Evolutionary conservation across 2,888 invertebrate species (phyloP).

Genomic region (Calameuta pallipes): DNA sequence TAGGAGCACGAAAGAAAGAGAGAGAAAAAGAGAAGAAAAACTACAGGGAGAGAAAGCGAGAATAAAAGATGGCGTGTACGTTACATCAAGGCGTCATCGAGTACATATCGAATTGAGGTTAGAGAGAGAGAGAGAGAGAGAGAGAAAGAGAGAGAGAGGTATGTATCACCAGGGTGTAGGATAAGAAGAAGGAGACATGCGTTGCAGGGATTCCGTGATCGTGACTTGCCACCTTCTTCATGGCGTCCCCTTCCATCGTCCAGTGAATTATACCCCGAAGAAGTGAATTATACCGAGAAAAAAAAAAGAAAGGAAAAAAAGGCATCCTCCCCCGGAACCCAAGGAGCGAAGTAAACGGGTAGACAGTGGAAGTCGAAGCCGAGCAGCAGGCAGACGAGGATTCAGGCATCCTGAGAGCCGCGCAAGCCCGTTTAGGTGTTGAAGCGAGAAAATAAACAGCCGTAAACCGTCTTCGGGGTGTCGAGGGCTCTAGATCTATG

Average conservation of each 20-base stretch:
- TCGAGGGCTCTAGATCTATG: constrained; percentile 16
- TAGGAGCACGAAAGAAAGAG: constrained; percentile 13
- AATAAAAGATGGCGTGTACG: background rate
- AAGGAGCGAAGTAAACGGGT: background rate
- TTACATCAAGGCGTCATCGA: background rate
- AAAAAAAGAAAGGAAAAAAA: background rate
- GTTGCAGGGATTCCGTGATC: background rate
- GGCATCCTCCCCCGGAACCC: background rate
- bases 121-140: constrained; percentile 8
- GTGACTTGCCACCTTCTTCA: background rate
- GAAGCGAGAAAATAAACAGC: constrained; percentile 57
- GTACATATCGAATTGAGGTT: background rate
- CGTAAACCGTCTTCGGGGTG: constrained; percentile 8
- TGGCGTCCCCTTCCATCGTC: background rate
- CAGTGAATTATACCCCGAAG: background rate
- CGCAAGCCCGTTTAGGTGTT: constrained; percentile 26
- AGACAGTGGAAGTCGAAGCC: background rate
- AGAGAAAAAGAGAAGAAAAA: constrained; percentile 10
- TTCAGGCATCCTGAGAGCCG: background rate
- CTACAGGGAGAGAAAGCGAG: background rate
- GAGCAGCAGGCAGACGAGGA: background rate
- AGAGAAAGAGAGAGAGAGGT: constrained; percentile 8
- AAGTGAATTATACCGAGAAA: background rate
- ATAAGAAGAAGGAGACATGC: constrained; percentile 6
- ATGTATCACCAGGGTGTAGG: background rate